phyloP scores from a whole-genome alignment of 2,797 vertebrate genomes.

The Ciconia nigra region DNA sequence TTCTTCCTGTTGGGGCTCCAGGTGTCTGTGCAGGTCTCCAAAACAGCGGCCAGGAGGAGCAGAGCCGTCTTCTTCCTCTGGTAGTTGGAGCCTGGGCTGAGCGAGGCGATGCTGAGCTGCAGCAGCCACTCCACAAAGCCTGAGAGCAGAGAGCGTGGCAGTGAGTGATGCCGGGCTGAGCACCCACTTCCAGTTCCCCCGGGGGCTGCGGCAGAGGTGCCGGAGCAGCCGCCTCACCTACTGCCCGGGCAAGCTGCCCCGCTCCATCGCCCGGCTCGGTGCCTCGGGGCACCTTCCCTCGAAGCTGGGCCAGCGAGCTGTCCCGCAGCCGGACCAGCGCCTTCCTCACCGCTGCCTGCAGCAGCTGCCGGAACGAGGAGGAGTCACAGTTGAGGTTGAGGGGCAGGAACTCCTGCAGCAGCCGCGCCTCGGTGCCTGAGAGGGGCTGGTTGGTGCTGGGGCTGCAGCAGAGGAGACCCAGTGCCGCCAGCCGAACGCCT shows the following conservation, averaged over 20 bases:
- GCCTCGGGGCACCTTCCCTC: background rate
- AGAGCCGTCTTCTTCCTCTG: constrained; percentile 87
- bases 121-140: constrained; percentile 87
- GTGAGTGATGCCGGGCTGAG: background rate
- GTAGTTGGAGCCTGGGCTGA: constrained; percentile 82
- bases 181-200: fast-evolving
- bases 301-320: constrained; percentile 79
- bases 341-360: constrained; percentile 79
- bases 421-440: constrained; percentile 62
- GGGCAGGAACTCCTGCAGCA: constrained; percentile 80
- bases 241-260: constrained; percentile 67
- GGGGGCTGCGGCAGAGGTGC: fast-evolving
- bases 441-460: constrained; percentile 81
- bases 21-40: constrained; percentile 90
- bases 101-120: constrained; percentile 74
- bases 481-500: constrained; percentile 79
- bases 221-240: constrained; percentile 71
- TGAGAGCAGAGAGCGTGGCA: background rate
- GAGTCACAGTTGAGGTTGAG: constrained; percentile 87
- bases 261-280: background rate
- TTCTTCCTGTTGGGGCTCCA: constrained; percentile 88
- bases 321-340: constrained; percentile 86
- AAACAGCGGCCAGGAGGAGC: constrained; percentile 79
- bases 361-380: constrained; percentile 87
- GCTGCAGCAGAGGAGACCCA: constrained; percentile 83